A percentile compares a stretch with the other conserved stretches of the same genome.
These are phyloP conservation scores for Cyphomyrus discorhynchus DNA, from an alignment of 2,113 vertebrate genomes.

Conservation along the genomic window DNA sequence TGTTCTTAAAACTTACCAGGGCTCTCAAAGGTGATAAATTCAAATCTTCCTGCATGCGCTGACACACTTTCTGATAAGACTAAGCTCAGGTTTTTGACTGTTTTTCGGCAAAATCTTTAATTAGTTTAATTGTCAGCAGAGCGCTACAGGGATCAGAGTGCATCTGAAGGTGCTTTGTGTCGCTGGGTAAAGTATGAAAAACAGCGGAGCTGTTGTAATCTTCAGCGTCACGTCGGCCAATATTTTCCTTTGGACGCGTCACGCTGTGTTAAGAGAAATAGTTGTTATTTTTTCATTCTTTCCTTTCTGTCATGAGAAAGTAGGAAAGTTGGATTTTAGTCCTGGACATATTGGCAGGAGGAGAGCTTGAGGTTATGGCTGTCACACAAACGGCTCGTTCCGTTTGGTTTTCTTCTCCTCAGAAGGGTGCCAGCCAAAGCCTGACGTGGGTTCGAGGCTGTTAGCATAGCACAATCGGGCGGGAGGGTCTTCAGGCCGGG, in stretches of 20 bases:
- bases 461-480: neutral
- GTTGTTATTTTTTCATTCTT: slow-evolving; percentile 33
- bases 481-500: slow-evolving; percentile 22
- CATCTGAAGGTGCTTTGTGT: neutral
- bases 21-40: neutral
- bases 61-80: neutral
- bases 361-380: slow-evolving; percentile 26
- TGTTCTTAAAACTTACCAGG: neutral
- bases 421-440: slow-evolving; percentile 29
- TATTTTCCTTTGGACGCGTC: slow-evolving; percentile 6
- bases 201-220: neutral
- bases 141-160: neutral
- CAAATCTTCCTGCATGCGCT: neutral
- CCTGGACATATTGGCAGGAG: slow-evolving; percentile 33
- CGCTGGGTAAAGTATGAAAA: neutral
- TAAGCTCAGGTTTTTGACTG: neutral
- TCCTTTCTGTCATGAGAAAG: slow-evolving; percentile 31
- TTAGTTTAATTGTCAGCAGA: neutral
- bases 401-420: neutral
- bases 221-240: neutral
- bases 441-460: slow-evolving; percentile 16
- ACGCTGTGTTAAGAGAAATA: slow-evolving; percentile 28
- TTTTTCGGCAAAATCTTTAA: neutral
- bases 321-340: slow-evolving; percentile 37
- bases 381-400: neutral